Conservation (phyloP, 2,113 vertebrate genomes). For the Lagopus muta region DNA sequence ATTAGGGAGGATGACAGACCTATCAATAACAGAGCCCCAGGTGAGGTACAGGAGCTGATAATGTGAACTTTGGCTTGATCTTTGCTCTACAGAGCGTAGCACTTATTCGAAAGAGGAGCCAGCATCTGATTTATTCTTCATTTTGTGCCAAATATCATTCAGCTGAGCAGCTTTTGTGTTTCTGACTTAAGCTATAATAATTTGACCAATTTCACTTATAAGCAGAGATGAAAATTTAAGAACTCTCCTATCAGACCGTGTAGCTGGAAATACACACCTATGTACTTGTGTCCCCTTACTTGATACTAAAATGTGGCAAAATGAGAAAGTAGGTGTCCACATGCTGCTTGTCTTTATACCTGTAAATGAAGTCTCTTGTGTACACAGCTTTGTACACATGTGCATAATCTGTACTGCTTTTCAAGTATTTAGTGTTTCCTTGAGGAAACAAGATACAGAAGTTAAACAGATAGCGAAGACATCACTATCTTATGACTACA, state of each 20-base stretch:
- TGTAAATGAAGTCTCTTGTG: fast-evolving
- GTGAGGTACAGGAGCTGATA: conserved; percentile 77
- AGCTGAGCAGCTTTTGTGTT: conserved; percentile 76
- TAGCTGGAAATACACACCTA: not conserved
- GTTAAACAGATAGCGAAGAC: not conserved
- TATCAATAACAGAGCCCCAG: conserved; percentile 90
- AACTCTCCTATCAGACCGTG: not conserved
- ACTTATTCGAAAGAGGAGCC: conserved; percentile 84
- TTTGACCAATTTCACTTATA: conserved; percentile 75
- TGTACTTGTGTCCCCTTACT: fast-evolving
- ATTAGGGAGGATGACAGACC: conserved; percentile 93
- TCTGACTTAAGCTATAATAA: conserved; percentile 45
- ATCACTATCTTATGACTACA: not conserved
- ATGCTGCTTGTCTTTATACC: fast-evolving
- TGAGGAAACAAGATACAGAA: not conserved
- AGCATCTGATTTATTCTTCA: conserved; percentile 80
- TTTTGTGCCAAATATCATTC: conserved; percentile 86
- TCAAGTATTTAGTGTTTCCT: not conserved
- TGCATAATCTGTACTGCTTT: not conserved
- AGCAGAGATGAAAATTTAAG: conserved; percentile 55
- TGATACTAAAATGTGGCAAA: not conserved
- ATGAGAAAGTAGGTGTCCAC: not conserved
- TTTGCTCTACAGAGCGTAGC: conserved; percentile 87
- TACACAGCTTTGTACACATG: not conserved
- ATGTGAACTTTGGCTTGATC: conserved; percentile 86